Conservation (phyloP, 1,140 invertebrate genomes). For the Drosophila serrata region DNA sequence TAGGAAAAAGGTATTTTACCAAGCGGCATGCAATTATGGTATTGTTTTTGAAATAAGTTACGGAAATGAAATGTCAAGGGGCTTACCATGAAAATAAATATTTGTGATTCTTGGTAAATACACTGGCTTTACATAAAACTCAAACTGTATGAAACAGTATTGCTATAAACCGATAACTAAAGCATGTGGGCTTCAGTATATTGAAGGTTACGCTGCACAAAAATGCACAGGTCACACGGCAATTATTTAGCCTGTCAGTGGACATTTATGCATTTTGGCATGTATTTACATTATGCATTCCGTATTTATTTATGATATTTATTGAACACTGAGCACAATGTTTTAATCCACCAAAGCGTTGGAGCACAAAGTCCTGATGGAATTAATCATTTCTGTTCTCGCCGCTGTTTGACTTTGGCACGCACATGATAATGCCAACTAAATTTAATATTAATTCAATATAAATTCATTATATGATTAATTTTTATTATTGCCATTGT, state of each 20-base stretch:
- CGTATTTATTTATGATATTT: slow-evolving; percentile 64
- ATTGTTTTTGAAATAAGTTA: slow-evolving; percentile 35
- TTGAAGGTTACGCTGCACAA: background rate
- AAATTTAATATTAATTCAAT: slow-evolving; percentile 79
- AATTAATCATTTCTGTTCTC: slow-evolving; percentile 67
- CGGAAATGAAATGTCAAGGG: slow-evolving; percentile 9
- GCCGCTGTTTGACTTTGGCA: slow-evolving; percentile 63
- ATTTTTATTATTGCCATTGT: slow-evolving; percentile 61
- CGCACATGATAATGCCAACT: slow-evolving; percentile 32
- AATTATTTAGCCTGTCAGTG: slow-evolving; percentile 38
- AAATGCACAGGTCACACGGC: slow-evolving; percentile 12
- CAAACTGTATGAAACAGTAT: background rate
- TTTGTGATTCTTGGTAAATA: slow-evolving; percentile 19
- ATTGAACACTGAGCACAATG: slow-evolving; percentile 44
- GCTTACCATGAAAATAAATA: slow-evolving; percentile 13
- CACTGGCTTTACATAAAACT: background rate
- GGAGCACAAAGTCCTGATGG: slow-evolving; percentile 55
- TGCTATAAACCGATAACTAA: background rate
- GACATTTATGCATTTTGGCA: slow-evolving; percentile 1
- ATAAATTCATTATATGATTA: slow-evolving; percentile 69
- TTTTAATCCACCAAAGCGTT: slow-evolving; percentile 72
- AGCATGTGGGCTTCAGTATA: background rate
- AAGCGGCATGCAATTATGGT: slow-evolving; percentile 6
- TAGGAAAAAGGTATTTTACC: slow-evolving; percentile 3
- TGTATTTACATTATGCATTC: slow-evolving; percentile 31